Conservation (phyloP, 2,797 vertebrate genomes). For the Girardinus metallicus region DNA sequence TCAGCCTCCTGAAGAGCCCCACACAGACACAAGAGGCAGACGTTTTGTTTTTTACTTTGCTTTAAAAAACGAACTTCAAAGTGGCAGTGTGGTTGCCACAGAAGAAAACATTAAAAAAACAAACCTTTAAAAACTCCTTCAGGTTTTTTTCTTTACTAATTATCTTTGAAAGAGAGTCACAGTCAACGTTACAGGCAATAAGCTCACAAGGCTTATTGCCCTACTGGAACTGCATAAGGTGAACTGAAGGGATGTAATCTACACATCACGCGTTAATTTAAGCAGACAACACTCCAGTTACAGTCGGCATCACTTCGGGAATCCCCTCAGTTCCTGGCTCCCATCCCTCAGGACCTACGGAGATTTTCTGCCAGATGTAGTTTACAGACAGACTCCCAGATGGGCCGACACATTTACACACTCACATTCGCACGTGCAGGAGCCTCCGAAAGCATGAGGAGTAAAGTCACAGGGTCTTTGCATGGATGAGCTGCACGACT, state of each 20-base stretch:
- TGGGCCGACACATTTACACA: constrained; percentile 10
- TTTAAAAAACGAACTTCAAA: constrained; percentile 40
- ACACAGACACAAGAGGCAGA: constrained; percentile 39
- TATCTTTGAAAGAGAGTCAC: constrained; percentile 28
- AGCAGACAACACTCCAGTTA: constrained; percentile 44
- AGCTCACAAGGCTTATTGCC: constrained; percentile 5
- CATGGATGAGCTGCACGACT: background rate
- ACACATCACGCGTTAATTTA: constrained; percentile 28
- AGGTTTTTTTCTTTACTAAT: constrained; percentile 18
- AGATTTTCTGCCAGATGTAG: constrained; percentile 32
- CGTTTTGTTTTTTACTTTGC: constrained; percentile 33
- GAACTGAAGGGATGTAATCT: constrained; percentile 34
- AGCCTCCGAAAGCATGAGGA: constrained; percentile 17
- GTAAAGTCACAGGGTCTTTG: constrained; percentile 7
- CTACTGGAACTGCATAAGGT: constrained; percentile 36
- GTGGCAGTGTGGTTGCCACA: constrained; percentile 42
- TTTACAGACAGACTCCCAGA: constrained; percentile 22
- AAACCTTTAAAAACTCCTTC: constrained; percentile 11
- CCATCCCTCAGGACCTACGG: constrained; percentile 26
- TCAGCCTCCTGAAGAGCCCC: constrained; percentile 59
- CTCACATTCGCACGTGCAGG: constrained; percentile 28
- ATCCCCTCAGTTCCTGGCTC: constrained; percentile 35
- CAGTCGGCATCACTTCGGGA: constrained; percentile 37
- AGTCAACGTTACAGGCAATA: background rate
- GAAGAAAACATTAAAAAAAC: constrained; percentile 23